Conservation (phyloP, 2,888 invertebrate species). For the Pseudanteris insignis region DNA sequence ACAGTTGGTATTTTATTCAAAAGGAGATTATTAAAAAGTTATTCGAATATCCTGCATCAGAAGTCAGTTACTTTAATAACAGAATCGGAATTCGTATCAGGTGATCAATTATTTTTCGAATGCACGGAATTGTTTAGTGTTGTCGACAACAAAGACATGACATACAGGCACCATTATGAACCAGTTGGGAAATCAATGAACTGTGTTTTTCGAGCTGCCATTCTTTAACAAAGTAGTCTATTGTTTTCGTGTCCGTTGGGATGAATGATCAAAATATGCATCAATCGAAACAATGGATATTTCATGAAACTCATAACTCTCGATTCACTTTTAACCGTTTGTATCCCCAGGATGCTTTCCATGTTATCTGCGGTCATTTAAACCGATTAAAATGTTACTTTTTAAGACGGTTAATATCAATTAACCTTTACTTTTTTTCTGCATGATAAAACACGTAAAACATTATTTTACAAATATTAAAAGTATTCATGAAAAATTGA, state of each 20-base stretch:
- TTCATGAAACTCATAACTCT: constrained; percentile 28
- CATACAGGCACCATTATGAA: constrained; percentile 16
- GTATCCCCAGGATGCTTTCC: constrained; percentile 9
- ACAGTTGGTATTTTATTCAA: neutral
- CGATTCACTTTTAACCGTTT: neutral
- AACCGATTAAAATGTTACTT: constrained; percentile 6
- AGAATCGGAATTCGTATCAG: constrained; percentile 6
- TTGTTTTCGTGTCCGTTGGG: constrained; percentile 21
- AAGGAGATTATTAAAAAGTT: neutral
- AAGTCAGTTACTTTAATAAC: constrained; percentile 3
- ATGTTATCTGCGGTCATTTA: constrained; percentile 10
- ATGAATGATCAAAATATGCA: constrained; percentile 32
- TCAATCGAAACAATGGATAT: constrained; percentile 23
- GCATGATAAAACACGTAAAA: too few relatives aligned
- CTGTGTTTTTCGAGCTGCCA: constrained; percentile 10
- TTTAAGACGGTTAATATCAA: too few relatives aligned
- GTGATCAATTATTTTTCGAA: constrained; percentile 19
- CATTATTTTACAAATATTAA: too few relatives aligned
- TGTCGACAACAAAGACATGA: constrained; percentile 14
- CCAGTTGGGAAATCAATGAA: constrained; percentile 16
- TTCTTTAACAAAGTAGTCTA: constrained; percentile 14
- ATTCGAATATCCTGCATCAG: neutral
- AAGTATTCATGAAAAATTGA: too few relatives aligned
- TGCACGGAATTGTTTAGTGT: constrained; percentile 10
- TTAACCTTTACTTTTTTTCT: too few relatives aligned